phyloP scores from a whole-genome alignment of 2,888 invertebrate genomes.

The Sympetrum striolatum region DNA sequence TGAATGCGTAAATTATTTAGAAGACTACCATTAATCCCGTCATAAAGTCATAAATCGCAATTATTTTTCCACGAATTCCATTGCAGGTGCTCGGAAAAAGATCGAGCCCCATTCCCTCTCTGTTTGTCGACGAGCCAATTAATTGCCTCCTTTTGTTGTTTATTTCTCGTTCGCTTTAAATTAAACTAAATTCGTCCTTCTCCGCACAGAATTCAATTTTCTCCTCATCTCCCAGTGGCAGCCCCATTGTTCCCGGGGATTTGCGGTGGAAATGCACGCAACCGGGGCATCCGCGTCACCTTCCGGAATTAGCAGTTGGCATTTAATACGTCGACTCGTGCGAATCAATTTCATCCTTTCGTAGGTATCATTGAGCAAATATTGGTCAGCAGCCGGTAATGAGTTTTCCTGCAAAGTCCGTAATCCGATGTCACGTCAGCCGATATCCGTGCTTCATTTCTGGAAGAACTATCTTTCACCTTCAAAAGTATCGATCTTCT shows the following conservation, averaged over 20 bases:
- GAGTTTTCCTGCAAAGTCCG: background rate
- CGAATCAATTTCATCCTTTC: background rate
- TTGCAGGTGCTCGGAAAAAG: too few species aligned
- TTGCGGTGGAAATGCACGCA: background rate
- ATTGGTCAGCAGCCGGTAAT: slow-evolving; percentile 17
- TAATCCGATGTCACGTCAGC: background rate
- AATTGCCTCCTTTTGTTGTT: too few species aligned
- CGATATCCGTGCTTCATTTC: background rate
- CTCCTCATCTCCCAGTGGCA: background rate
- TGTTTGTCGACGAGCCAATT: too few species aligned
- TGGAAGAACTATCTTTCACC: too few species aligned
- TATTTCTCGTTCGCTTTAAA: too few species aligned
- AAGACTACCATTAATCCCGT: too few species aligned
- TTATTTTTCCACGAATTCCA: too few species aligned
- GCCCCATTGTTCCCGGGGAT: background rate
- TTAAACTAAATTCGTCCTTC: background rate
- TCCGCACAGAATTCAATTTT: background rate
- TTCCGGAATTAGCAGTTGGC: background rate
- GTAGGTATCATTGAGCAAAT: background rate
- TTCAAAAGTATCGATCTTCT: too few species aligned
- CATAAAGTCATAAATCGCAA: too few species aligned
- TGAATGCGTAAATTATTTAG: too few species aligned
- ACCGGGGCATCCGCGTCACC: background rate
- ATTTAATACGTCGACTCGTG: background rate
- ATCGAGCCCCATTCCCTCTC: too few species aligned